Base-by-base conservation (phyloP, 2,113 vertebrate species). In the Amphilophus citrinellus region DNA sequence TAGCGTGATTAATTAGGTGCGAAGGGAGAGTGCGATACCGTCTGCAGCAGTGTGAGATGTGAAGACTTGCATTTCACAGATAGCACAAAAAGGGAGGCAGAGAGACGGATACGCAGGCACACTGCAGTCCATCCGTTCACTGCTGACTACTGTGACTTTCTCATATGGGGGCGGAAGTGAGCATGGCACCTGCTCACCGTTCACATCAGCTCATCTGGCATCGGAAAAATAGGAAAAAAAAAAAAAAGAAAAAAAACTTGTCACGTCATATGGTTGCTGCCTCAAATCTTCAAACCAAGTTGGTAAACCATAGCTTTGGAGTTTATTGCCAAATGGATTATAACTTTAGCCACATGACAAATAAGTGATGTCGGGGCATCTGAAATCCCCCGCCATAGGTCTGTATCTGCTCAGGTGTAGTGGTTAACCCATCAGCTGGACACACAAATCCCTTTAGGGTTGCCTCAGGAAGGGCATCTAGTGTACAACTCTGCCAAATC, bases 1-100 rank as follows among this genome's bases (percentile, higher is more conserved):
- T 92, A 81, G 82, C 15, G 35, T 91, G 90, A 95, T 92, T 91
- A 92, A 92, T 93, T 88, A 91, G 91, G 91, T 91, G 92, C 88
- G 84, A 87, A 86, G 82, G 73, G 79, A 87, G 87, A 80, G 87
- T 76, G 90, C 22, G 92, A 93, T 89, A 82, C 30, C n/a, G 89
- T 88, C 80, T 78, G 61, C 77, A 30, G 82, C 39, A 18, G 78
- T 85, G 83, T 58, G 86, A 92, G 87, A 87, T 88, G 87, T 84
- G 81, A 86, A 59, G 84, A 84, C 61, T 86, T 68, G 60, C n/a
- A 77, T 85, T 85, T 89, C 61, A 65, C 79, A 84, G 83, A 87
- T 76, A 90, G 61, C 50, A 20, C 22, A 53, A 60, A 62, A 44
- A 24, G 18, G 20, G 75, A 83, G 61, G 30, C 5, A 2, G 35